Base-by-base conservation (phyloP, 37 sponge, comb jelly and placozoan species). In the Axinella damicornis region DNA sequence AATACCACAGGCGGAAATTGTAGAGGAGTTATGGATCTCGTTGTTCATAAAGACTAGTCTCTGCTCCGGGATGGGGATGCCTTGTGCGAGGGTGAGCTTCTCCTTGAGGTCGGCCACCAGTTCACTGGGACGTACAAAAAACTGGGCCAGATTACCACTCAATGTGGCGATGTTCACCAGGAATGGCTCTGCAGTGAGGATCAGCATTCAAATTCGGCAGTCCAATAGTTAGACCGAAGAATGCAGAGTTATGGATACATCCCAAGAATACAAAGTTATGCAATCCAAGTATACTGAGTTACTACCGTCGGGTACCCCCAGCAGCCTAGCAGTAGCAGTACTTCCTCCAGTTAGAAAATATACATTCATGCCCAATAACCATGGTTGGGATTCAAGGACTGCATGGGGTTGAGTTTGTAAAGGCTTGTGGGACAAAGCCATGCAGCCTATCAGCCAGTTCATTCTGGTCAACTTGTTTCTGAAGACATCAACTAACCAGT, bases 71-170 rank as follows among this genome's bases (percentile, higher is more conserved):
- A 85, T 63, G 31, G 86, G 63, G 53, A 85, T 57, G 0, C 83
- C 82, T 39, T 76, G 66, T 39, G 65, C 27, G 31, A 91, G 34
- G 38, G 69, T 58, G 19, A 91, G 60, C 62, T 84, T 87, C 69
- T 80, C 74, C 77, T 92, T 92, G 32, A 92, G 41, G 82, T 87
- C 80, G 0, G 66, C 55, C 12, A 83, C 73, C 19, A 76, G 57
- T 38, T 92, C 88, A 37, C 57, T 65, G 1, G 69, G 53, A 20
- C 81, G 69, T 0, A 79, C 76, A 74, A 74, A 84, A 35, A 88
- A 84, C 20, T 18, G 55, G 21, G 13, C 58, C 53, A 39, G 27
- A 13, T 41, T 60, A 1, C 85, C 88, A 18, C 32, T 83, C n/a
- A 83, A 53, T 1, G 85, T 76, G 25, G 38, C 69, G 30, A 92